A percentile compares a stretch with the other conserved stretches of the same genome.
Evolutionary conservation across 2,113 vertebrate species (phyloP).

Genomic region (Willisornis vidua): DNA sequence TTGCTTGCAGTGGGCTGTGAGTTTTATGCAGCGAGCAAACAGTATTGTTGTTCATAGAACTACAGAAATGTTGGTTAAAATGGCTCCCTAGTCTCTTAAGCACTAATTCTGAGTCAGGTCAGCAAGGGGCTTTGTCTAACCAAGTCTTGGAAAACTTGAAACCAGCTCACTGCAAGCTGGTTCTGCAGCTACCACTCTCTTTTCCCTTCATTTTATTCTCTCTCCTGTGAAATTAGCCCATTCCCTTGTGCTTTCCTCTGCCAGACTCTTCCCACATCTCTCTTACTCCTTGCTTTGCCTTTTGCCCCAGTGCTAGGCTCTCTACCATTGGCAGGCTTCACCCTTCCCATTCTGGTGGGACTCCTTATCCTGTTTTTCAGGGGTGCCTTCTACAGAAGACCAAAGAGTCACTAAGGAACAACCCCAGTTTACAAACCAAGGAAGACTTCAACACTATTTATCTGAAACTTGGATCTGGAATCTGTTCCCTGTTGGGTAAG

Average conservation of each 20-base stretch:
- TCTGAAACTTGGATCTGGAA: constrained; percentile 88
- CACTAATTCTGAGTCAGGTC: neutral
- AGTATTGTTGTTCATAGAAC: neutral
- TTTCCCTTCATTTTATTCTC: neutral
- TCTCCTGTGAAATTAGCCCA: neutral
- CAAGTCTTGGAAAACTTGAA: neutral
- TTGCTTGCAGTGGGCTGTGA: neutral
- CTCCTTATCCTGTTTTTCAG: neutral
- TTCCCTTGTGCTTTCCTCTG: neutral
- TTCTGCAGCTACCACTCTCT: neutral
- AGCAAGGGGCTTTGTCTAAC: neutral
- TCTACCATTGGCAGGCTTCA: neutral
- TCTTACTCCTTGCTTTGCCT: neutral
- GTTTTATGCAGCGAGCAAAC: neutral
- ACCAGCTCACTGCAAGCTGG: neutral
- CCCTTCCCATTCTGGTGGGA: neutral
- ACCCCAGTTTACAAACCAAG: neutral
- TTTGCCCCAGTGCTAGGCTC: neutral
- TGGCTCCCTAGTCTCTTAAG: neutral
- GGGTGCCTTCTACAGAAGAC: neutral
- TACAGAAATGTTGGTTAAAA: neutral
- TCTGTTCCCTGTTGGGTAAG: constrained; percentile 78
- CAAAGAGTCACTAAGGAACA: neutral
- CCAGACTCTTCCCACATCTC: neutral
- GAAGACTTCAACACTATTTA: constrained; percentile 68